phyloP scores from a whole-genome alignment of 2,113 vertebrate genomes.

The Phylloscopus trochilus region DNA sequence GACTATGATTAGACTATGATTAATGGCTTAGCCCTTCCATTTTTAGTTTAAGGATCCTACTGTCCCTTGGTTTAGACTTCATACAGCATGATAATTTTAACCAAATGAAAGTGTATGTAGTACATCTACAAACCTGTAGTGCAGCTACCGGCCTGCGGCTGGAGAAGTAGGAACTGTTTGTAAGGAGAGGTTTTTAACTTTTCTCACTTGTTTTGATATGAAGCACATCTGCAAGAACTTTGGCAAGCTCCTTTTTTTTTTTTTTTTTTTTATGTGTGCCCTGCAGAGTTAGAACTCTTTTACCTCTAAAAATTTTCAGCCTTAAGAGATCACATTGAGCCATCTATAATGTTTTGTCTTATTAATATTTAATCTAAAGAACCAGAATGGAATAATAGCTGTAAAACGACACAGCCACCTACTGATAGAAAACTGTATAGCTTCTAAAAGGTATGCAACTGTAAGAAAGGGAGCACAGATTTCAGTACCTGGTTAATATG shows the following conservation, averaged over 20 bases:
- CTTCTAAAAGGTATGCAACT: background rate
- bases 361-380: background rate
- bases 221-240: background rate
- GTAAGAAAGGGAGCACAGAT: background rate
- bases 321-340: background rate
- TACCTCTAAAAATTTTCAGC: background rate
- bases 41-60: background rate
- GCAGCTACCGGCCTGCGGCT: background rate
- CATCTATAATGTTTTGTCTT: background rate
- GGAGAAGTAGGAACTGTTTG: background rate
- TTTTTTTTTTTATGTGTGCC: background rate
- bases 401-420: slow-evolving; percentile 38
- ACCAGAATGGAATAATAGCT: background rate
- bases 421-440: slow-evolving; percentile 22
- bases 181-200: background rate
- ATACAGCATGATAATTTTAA: background rate
- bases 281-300: background rate
- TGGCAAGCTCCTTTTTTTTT: background rate
- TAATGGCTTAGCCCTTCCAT: background rate
- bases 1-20: background rate
- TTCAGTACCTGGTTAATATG: background rate
- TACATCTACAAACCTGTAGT: too few relatives aligned
- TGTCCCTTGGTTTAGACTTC: background rate
- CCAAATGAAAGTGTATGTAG: background rate
- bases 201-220: background rate